A percentile compares a stretch with the other conserved stretches of the same genome.
phyloP scores from a whole-genome alignment of 2,888 invertebrate genomes.

The Marronus borbonicus region DNA sequence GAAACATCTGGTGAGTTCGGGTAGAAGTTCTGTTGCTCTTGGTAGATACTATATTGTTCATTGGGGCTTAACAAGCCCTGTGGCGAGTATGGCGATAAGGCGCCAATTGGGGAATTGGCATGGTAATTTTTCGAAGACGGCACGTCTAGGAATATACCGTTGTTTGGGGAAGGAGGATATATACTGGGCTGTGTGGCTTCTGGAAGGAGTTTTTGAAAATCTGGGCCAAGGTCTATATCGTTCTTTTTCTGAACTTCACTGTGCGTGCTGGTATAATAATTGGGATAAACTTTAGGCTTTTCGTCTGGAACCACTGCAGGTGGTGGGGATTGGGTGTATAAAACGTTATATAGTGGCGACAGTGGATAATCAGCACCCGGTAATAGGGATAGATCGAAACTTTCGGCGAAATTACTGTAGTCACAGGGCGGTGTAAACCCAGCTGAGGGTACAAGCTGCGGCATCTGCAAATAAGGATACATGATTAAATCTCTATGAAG shows the following conservation, averaged over 20 bases:
- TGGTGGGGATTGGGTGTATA: slow-evolving; percentile 67
- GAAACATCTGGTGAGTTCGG: slow-evolving; percentile 72
- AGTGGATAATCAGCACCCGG: slow-evolving; percentile 75
- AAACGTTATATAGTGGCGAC: slow-evolving; percentile 70
- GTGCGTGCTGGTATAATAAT: slow-evolving; percentile 64
- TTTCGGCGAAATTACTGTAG: slow-evolving; percentile 76
- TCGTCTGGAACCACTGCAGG: slow-evolving; percentile 68
- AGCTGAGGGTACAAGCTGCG: slow-evolving; percentile 86
- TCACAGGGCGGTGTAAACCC: slow-evolving; percentile 84
- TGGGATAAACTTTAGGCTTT: slow-evolving; percentile 66
- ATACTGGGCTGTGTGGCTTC: slow-evolving; percentile 54
- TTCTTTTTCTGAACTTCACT: slow-evolving; percentile 60
- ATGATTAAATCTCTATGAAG: too few species aligned
- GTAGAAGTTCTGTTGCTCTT: slow-evolving; percentile 66
- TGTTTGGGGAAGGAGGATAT: slow-evolving; percentile 53
- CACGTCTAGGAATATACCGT: slow-evolving; percentile 67
- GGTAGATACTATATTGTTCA: slow-evolving; percentile 72
- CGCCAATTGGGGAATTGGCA: slow-evolving; percentile 63
- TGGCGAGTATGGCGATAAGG: slow-evolving; percentile 69
- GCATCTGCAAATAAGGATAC: slow-evolving; percentile 77
- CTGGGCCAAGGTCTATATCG: slow-evolving; percentile 65
- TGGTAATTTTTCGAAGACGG: slow-evolving; percentile 65
- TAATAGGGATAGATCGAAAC: slow-evolving; percentile 82
- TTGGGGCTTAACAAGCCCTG: slow-evolving; percentile 69
- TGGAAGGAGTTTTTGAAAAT: slow-evolving; percentile 67